Conservation (phyloP, 2,797 vertebrate genomes). For the Alcedo quadribrachys region DNA sequence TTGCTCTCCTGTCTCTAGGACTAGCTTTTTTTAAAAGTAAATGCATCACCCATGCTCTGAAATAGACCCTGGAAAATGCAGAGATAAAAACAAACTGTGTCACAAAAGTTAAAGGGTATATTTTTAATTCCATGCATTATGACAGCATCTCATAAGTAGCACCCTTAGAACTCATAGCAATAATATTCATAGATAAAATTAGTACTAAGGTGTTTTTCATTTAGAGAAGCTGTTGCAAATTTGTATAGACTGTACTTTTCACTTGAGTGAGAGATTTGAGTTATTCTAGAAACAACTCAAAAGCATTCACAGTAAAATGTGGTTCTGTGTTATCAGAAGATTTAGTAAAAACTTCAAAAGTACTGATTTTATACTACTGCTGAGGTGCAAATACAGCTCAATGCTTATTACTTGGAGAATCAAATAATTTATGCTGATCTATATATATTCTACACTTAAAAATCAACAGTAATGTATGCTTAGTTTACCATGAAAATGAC, state of each 20-base stretch:
- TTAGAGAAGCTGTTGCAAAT: slow-evolving; percentile 21
- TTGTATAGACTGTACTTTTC: not conserved
- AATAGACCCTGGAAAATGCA: slow-evolving; percentile 6
- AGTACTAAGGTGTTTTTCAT: not conserved
- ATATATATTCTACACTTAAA: not conserved
- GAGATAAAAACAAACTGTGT: not conserved
- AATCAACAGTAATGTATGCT: slow-evolving; percentile 15
- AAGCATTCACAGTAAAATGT: not conserved
- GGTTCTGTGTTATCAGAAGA: not conserved
- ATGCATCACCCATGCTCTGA: not conserved
- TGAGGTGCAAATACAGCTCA: not conserved
- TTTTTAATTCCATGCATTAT: not conserved
- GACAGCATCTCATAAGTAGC: not conserved
- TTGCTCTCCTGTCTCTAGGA: not conserved
- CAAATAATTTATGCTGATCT: not conserved
- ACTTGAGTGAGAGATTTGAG: not conserved
- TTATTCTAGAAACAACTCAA: not conserved
- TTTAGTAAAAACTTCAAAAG: not conserved
- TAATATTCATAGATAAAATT: slow-evolving; percentile 41
- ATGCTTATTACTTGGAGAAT: not conserved
- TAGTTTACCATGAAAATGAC: slow-evolving; percentile 40
- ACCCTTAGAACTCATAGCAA: not conserved
- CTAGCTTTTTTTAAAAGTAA: slow-evolving; percentile 9
- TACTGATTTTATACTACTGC: not conserved
- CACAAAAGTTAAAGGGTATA: slow-evolving; percentile 9